These are phyloP conservation scores for Teleiodes luculella DNA, from an alignment of 2,888 invertebrate species.

Conservation along the genomic window DNA sequence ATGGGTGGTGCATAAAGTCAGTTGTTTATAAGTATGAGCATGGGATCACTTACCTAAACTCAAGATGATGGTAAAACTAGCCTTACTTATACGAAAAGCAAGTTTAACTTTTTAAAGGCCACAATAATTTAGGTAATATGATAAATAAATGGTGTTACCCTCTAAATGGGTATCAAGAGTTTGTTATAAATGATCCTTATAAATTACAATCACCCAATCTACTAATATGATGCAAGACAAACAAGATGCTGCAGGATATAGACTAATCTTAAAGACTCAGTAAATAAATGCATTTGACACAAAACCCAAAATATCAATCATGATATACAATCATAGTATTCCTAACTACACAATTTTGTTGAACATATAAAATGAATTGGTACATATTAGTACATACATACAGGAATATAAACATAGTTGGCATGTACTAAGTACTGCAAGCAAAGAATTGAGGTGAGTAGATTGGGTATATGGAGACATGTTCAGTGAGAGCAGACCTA, in stretches of 20 bases:
- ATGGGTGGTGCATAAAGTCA: slow-evolving; percentile 19
- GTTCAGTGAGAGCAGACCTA: slow-evolving; percentile 76
- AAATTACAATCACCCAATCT: slow-evolving; percentile 61
- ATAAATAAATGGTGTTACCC: slow-evolving; percentile 67
- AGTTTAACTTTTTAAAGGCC: slow-evolving; percentile 72
- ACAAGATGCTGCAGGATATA: background rate
- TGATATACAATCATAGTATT: background rate
- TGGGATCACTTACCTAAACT: slow-evolving; percentile 50
- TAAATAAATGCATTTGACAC: slow-evolving; percentile 18
- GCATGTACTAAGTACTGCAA: slow-evolving; percentile 16
- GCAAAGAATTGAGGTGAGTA: slow-evolving; percentile 38
- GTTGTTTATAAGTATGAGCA: slow-evolving; percentile 47
- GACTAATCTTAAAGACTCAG: slow-evolving; percentile 2
- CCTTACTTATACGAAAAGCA: slow-evolving; percentile 70
- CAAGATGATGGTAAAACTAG: slow-evolving; percentile 57
- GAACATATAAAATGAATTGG: background rate
- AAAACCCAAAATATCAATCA: slow-evolving; percentile 6
- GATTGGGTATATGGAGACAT: slow-evolving; percentile 63
- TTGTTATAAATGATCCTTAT: slow-evolving; percentile 55
- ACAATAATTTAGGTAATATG: slow-evolving; percentile 73
- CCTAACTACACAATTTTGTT: background rate
- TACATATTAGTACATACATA: too few species aligned
- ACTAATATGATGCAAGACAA: slow-evolving; percentile 28
- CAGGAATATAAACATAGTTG: slow-evolving; percentile 5
- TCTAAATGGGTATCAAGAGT: slow-evolving; percentile 55